These are phyloP conservation scores for Xenopus borealis DNA, from an alignment of 2,113 vertebrate genomes.

Conservation along the genomic window DNA sequence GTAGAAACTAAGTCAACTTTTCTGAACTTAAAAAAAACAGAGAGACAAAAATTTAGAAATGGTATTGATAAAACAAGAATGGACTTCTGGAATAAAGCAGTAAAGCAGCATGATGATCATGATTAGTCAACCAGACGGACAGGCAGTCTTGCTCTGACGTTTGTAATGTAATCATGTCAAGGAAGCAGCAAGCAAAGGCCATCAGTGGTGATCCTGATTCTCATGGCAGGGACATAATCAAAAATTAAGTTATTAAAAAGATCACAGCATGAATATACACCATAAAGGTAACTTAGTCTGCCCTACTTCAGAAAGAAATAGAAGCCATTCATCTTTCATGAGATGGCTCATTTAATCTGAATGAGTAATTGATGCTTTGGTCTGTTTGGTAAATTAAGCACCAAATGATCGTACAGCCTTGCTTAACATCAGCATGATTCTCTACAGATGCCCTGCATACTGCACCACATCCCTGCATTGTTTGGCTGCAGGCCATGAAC, in stretches of 20 bases:
- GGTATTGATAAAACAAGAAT: background rate
- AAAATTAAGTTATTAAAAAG: conserved; percentile 28
- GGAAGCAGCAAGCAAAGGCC: conserved; percentile 8
- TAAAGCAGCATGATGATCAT: conserved; percentile 7
- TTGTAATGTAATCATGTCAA: conserved; percentile 41
- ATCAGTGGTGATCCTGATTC: conserved; percentile 10
- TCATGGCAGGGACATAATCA: conserved; percentile 23
- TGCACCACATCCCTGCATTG: background rate
- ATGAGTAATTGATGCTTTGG: background rate
- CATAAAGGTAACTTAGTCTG: background rate
- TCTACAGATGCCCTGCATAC: background rate
- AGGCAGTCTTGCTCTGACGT: conserved; percentile 33
- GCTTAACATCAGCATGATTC: background rate
- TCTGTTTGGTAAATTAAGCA: background rate
- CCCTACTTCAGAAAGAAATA: conserved; percentile 1
- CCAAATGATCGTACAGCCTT: background rate
- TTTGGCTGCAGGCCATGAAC: background rate
- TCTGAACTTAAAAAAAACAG: no score
- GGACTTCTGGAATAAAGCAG: background rate
- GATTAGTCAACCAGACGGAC: conserved; percentile 35
- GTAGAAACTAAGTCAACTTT: no score
- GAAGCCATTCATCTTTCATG: conserved; percentile 14
- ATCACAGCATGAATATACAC: conserved; percentile 6
- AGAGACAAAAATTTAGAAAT: background rate
- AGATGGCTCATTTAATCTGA: background rate